Conservation (phyloP, 2,888 invertebrate species). For the Lepidocyrtoides sp. region DNA sequence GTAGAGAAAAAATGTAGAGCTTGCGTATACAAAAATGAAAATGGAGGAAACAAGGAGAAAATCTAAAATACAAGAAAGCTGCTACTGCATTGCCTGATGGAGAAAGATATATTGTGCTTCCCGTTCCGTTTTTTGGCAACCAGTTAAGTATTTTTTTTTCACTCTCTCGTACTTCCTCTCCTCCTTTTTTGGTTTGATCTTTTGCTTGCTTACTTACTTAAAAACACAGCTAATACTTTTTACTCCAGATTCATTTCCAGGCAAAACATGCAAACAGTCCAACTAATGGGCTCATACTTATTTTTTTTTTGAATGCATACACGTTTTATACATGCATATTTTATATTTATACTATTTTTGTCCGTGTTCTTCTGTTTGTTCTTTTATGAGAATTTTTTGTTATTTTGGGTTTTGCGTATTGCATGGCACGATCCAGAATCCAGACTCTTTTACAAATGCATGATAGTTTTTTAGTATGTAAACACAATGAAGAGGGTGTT, state of each 20-base stretch:
- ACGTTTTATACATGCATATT: not conserved
- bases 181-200: constrained; percentile 66
- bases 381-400: not conserved
- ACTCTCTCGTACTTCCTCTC: constrained; percentile 7
- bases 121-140: constrained; percentile 72
- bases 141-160: constrained; percentile 56
- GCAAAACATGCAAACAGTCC: constrained; percentile 74
- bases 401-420: constrained; percentile 23
- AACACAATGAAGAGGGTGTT: constrained; percentile 33
- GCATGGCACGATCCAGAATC: not conserved
- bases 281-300: constrained; percentile 38
- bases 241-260: constrained; percentile 73
- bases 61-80: constrained; percentile 50
- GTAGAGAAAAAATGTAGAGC: not conserved
- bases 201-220: constrained; percentile 68
- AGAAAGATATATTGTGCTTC: constrained; percentile 74
- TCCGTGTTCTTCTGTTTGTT: not conserved
- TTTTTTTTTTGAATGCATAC: constrained; percentile 34
- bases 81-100: constrained; percentile 60
- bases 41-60: constrained; percentile 49
- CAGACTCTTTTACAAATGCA: not conserved
- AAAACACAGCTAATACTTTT: constrained; percentile 41
- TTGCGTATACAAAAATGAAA: not conserved
- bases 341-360: constrained; percentile 1
- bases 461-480: too few species aligned